Conservation (phyloP, 2,797 vertebrate genomes). For the Catharus ustulatus region DNA sequence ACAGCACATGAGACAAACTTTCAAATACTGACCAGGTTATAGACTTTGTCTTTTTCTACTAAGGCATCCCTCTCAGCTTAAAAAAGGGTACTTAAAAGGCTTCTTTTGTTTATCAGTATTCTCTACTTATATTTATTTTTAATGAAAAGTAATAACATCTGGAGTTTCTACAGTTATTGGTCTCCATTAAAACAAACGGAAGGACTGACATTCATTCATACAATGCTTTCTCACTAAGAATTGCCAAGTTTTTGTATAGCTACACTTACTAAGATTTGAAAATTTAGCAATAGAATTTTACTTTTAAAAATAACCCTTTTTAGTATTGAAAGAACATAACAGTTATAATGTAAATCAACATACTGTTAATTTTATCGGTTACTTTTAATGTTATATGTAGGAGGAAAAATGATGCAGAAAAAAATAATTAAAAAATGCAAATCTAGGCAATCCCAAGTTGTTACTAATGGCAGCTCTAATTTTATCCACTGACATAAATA, state of each 20-base stretch:
- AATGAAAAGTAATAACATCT: background rate
- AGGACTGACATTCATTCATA: background rate
- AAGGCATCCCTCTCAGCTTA: background rate
- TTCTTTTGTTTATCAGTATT: background rate
- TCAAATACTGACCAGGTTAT: background rate
- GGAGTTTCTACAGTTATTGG: background rate
- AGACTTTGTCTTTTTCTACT: background rate
- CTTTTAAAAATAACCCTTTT: background rate
- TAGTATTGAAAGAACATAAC: background rate
- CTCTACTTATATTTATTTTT: background rate
- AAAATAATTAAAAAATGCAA: background rate
- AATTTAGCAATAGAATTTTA: background rate
- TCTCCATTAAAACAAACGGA: background rate
- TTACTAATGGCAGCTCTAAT: background rate
- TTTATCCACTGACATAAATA: background rate
- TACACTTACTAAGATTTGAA: background rate
- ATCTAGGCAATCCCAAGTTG: background rate
- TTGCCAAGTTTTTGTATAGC: background rate
- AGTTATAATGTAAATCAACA: background rate
- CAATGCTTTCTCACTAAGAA: background rate
- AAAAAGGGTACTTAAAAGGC: background rate
- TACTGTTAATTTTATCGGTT: background rate
- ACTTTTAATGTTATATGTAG: background rate
- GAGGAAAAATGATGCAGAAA: background rate
- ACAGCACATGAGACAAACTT: background rate